phyloP scores from a whole-genome alignment of 2,113 vertebrate species.

The Phalacrocorax brasilianus region DNA sequence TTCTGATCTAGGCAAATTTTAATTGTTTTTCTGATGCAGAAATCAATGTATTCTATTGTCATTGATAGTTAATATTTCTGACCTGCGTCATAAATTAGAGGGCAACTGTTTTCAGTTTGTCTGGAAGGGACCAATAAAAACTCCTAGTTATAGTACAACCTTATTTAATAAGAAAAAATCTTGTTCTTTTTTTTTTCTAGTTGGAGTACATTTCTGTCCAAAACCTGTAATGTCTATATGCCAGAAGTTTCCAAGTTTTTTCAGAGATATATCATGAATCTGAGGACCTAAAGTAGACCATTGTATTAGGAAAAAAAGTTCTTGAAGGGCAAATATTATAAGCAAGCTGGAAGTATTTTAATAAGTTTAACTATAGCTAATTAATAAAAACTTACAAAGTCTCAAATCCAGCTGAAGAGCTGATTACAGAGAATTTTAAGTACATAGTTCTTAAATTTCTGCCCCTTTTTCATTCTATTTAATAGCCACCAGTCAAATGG shows the following conservation, averaged over 20 bases:
- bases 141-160: rapidly evolving
- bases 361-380: neutral
- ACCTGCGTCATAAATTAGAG: neutral
- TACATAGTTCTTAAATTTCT: neutral
- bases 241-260: neutral
- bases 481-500: neutral
- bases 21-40: neutral
- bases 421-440: neutral
- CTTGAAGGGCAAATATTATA: neutral
- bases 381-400: neutral
- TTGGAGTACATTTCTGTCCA: neutral
- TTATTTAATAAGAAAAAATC: neutral
- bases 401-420: neutral
- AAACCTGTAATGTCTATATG: neutral
- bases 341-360: neutral
- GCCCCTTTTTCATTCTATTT: neutral
- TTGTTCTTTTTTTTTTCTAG: neutral
- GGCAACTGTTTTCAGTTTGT: neutral
- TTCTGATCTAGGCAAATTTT: neutral
- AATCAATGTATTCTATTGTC: neutral
- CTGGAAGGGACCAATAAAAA: neutral
- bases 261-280: neutral
- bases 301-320: neutral
- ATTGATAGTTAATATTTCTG: neutral
- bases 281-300: neutral